These are phyloP conservation scores for Thereva nobilitata DNA, from an alignment of 2,888 invertebrate species.

Conservation along the genomic window DNA sequence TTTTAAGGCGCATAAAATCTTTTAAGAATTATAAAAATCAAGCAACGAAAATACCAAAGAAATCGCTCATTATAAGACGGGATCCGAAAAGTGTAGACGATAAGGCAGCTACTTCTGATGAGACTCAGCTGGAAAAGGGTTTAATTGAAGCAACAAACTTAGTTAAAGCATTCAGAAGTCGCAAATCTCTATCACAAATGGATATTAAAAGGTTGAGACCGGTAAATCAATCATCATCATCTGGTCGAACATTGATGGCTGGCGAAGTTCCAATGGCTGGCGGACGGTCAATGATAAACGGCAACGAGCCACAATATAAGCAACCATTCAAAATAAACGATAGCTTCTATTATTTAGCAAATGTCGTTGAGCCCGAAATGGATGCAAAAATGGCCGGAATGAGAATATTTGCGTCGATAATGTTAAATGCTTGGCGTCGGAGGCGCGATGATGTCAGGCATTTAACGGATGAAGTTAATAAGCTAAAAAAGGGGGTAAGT, in stretches of 20 bases:
- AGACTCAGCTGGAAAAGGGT: not conserved
- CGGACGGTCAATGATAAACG: not conserved
- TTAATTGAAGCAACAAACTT: not conserved
- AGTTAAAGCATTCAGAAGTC: slow-evolving; percentile 40
- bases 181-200: slow-evolving; percentile 53
- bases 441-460: slow-evolving; percentile 49
- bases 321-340: not conserved
- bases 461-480: slow-evolving; percentile 45
- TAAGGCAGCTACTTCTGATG: not conserved
- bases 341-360: slow-evolving; percentile 5
- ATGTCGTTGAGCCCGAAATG: slow-evolving; percentile 22
- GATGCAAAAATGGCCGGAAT: slow-evolving; percentile 48
- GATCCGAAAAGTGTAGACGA: too few species aligned
- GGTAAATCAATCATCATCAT: not conserved
- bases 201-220: slow-evolving; percentile 49
- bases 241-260: not conserved
- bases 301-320: not conserved
- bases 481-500: slow-evolving; percentile 47
- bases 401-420: slow-evolving; percentile 49
- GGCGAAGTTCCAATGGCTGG: not conserved
- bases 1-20: too few species aligned
- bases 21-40: too few species aligned
- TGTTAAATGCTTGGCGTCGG: slow-evolving; percentile 53
- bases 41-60: too few species aligned
- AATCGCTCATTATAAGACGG: too few species aligned